A percentile compares a stretch with the other conserved stretches of the same genome.
Conservation (phyloP, 2,113 vertebrate genomes). For the Sinocyclocheilus grahami region DNA sequence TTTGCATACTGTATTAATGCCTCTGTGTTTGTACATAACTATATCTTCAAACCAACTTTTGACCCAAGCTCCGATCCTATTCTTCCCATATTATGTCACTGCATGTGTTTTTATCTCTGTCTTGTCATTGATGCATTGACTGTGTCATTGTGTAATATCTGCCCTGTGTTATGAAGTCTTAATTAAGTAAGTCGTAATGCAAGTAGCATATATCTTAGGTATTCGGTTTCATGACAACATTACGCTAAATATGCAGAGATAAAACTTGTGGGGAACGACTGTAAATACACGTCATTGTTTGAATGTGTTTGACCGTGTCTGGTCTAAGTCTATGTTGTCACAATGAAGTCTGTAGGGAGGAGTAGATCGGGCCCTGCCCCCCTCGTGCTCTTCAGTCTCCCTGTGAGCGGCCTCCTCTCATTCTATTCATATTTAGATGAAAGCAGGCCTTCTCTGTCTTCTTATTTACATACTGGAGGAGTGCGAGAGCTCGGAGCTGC, state of each 20-base stretch:
- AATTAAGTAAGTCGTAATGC: background rate
- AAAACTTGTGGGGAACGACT: background rate
- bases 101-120: background rate
- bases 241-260: background rate
- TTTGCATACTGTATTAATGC: no score
- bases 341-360: conserved; percentile 49
- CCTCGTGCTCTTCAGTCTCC: conserved; percentile 16
- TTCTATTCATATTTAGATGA: conserved; percentile 72
- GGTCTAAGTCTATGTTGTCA: conserved; percentile 57
- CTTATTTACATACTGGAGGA: conserved; percentile 71
- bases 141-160: background rate
- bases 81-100: background rate
- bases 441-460: conserved; percentile 69
- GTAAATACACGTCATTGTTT: conserved; percentile 50
- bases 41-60: no score
- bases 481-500: conserved; percentile 38
- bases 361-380: conserved; percentile 3
- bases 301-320: conserved; percentile 50
- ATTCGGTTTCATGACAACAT: background rate
- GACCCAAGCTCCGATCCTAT: no score
- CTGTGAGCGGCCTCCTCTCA: conserved; percentile 53
- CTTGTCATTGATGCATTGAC: background rate
- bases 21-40: no score
- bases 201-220: background rate
- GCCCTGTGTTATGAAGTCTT: background rate